Evolutionary conservation across 2,797 vertebrate species (phyloP).

Genomic region (Sparus aurata): DNA sequence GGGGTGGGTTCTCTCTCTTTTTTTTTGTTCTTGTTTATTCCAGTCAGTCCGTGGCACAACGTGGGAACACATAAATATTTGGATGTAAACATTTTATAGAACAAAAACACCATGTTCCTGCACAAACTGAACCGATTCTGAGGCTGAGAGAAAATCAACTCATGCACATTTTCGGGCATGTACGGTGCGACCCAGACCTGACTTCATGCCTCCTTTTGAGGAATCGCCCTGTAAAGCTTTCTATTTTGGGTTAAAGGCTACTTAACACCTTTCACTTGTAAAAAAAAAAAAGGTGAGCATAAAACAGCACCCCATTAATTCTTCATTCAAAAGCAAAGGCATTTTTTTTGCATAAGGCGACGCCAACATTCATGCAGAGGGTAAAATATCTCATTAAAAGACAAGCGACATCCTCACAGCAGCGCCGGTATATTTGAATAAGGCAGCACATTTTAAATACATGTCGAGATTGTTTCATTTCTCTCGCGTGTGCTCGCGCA

Average conservation of each 20-base stretch:
- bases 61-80: constrained; percentile 51
- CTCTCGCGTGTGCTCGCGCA: not conserved
- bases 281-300: not conserved
- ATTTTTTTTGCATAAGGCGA: constrained; percentile 15
- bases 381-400: constrained; percentile 19
- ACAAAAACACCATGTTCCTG: constrained; percentile 14
- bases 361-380: constrained; percentile 15
- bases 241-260: constrained; percentile 21
- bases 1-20: not conserved
- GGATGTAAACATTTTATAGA: constrained; percentile 48
- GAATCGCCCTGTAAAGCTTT: not conserved
- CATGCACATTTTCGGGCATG: constrained; percentile 13
- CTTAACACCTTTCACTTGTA: constrained; percentile 29
- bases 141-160: constrained; percentile 23
- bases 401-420: not conserved
- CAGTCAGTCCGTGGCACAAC: constrained; percentile 3
- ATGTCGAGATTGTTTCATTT: constrained; percentile 9
- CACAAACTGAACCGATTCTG: constrained; percentile 23
- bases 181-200: constrained; percentile 14
- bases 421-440: not conserved
- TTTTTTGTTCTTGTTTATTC: constrained; percentile 29
- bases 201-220: constrained; percentile 5
- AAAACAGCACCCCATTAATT: constrained; percentile 29
- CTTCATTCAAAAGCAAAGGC: constrained; percentile 9
- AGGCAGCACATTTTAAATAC: not conserved